Base-by-base conservation (phyloP, 1,140 invertebrate genomes). In the Panonychus citri region DNA sequence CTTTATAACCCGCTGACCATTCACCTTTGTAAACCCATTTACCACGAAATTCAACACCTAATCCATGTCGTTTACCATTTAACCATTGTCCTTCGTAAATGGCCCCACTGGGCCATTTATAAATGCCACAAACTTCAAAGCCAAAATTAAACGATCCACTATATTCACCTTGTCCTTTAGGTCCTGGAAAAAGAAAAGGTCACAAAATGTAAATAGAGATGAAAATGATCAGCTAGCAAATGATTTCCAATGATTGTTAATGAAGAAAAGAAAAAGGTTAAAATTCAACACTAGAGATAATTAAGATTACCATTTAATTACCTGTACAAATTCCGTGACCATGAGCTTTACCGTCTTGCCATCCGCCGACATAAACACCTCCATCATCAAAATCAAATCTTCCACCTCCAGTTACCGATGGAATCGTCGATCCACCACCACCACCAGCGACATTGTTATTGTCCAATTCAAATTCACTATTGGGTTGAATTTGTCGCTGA, bases 301-400 rank as follows among this genome's bases (percentile, higher is more conserved):
- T n/a, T n/a, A n/a, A n/a, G n/a, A 34, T 34, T 34, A 46, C n/a
- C 5, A 24, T 46, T 10, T 3, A 51, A 15, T 26, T 26, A 51
- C 49, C 90, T 3, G 90, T 95, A 73, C 89, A 94, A 46, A 94
- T 85, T 27, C 89, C 90, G 70, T 94, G 86, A 0, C 90, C 89
- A 71, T 94, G 87, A 57, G 90, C 89, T 70, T 91, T 91, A 61
- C 93, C 93, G 68, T 97, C 91, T 67, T 96, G 90, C 95, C 95
- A 99, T 56, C 93, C 94, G 55, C 95, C 95, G 75, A 90, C 94
- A 73, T 93, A 99, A 52, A 90, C 94, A 59, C 94, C 95, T 60
- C 95, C 95, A 74, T 99, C 95, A 75, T 99, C 94, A 75, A 99
- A 99, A 77, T 98, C 94, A 75, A 98, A 99, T 66, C 93, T 80